A percentile compares a stretch with the other conserved stretches of the same genome.
Conservation (phyloP, 2,888 invertebrate species). For the Maniola hyperantus region DNA sequence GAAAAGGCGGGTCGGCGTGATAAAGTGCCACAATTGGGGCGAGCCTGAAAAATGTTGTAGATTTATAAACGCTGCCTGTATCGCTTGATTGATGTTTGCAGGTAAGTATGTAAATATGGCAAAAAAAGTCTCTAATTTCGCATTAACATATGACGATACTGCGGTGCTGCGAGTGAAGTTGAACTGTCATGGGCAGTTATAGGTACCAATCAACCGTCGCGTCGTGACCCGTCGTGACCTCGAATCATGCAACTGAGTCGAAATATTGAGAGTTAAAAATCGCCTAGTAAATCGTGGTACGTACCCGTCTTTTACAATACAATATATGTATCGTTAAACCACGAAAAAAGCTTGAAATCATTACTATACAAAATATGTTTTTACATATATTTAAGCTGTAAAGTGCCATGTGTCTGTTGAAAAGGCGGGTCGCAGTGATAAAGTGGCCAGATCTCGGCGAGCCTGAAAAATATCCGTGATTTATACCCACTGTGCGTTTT, state of each 20-base stretch:
- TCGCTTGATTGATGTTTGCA: slow-evolving; percentile 18
- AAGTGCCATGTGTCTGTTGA: slow-evolving; percentile 23
- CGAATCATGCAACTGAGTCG: too few species aligned
- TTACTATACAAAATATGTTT: background rate
- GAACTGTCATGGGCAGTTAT: too few species aligned
- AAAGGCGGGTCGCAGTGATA: slow-evolving; percentile 30
- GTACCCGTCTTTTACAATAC: too few species aligned
- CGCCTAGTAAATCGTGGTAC: too few species aligned
- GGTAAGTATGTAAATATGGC: slow-evolving; percentile 9
- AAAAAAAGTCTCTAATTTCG: background rate
- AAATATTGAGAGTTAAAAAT: too few species aligned
- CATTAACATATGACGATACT: too few species aligned
- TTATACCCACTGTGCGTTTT: background rate
- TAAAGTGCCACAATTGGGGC: slow-evolving; percentile 48
- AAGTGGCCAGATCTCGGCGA: slow-evolving; percentile 19
- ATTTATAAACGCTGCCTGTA: slow-evolving; percentile 16
- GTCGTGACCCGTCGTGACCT: too few species aligned
- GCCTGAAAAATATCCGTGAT: slow-evolving; percentile 29
- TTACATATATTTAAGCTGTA: background rate
- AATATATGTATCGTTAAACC: too few species aligned
- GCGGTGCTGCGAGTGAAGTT: too few species aligned
- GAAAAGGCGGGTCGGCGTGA: slow-evolving; percentile 50
- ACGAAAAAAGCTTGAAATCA: too few species aligned
- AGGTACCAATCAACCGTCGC: too few species aligned
- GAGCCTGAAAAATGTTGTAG: slow-evolving; percentile 41